Evolutionary conservation across 2,888 invertebrate species (phyloP), one percentile per base, ranked within the genome.

Genomic region (Tachystola acroxantha): DNA sequence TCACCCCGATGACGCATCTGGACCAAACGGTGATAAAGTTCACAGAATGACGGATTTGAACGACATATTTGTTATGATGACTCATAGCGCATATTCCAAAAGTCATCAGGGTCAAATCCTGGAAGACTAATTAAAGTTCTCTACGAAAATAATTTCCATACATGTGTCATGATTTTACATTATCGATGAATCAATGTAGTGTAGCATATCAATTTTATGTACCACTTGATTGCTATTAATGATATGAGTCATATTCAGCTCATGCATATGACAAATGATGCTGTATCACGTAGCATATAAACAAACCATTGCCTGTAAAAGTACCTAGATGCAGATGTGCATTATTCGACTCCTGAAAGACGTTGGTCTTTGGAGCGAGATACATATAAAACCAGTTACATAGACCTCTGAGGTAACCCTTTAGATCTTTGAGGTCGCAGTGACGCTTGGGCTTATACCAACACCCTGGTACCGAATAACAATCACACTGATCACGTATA

Each of bases 141-240:
- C 62, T 63, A 57, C 69, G 74, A 75, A 79, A 74, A 68, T 64
- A 44, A 63, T 69, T 61, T 62, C 54, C 59, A 64, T 68, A 55
- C 44, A 64, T 77, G 68, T 68, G 70, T 71, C 75, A 77, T 40
- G 34, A 34, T 40, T 30, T 34, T 31, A 25, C 26, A 66, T 62
- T 34, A 61, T 54, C 51, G 57, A 64, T 74, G 69, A 77, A 65
- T 71, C 72, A 71, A 69, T 64, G 50, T 46, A 47, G 51, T 42
- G 53, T 57, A 57, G n/a, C 53, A 10, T 50, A 58, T 54, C 57
- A 45, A 44, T 22, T 34, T 9, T 30, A 19, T 14, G 36, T 31
- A 29, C 35, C 10, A 13, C 37, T 47, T 42, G 46, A 43, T 16
- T 16, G 16, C 16, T 16, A 6, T 44, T 45, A 48, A 35, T 31